Percentiles rank a stretch among this genome's conserved stretches.
These are phyloP conservation scores for Gastracanthus pulcherrimus DNA, from an alignment of 2,888 invertebrate genomes.

Conservation along the genomic window DNA sequence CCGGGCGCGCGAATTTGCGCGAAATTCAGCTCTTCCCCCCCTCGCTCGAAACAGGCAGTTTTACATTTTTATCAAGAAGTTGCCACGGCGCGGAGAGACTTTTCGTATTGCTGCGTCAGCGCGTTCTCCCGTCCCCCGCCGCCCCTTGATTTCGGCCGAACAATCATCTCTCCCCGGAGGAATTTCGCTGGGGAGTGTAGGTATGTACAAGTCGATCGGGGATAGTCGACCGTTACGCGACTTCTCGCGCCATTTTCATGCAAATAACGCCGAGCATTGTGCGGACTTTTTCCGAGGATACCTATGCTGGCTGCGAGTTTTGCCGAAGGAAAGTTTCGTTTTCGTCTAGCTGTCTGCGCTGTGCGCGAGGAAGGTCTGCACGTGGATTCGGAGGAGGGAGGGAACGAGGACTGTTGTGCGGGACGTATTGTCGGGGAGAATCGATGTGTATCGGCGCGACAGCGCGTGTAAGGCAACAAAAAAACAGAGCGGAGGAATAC, in stretches of 20 bases:
- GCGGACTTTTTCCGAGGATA: no score
- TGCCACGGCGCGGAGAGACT: not conserved
- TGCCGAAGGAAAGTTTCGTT: no score
- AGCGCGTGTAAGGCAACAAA: not conserved
- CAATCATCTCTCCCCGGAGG: not conserved
- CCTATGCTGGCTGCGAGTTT: no score
- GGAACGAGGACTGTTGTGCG: no score
- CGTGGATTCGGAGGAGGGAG: not conserved
- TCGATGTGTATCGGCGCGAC: slow-evolving; percentile 5
- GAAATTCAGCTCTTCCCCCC: not conserved
- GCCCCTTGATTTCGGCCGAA: not conserved
- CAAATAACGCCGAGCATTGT: not conserved
- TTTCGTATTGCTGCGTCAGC: not conserved
- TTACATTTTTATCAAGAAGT: slow-evolving; percentile 49
- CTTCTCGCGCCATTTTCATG: not conserved
- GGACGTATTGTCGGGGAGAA: not conserved
- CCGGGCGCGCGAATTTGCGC: slow-evolving; percentile 17
- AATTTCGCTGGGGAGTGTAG: no score
- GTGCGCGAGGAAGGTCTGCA: not conserved
- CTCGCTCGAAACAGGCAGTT: slow-evolving; percentile 9
- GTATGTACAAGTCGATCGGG: no score
- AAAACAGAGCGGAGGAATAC: not conserved
- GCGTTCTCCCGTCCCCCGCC: not conserved
- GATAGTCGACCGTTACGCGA: not conserved
- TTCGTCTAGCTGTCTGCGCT: not conserved